A percentile compares a stretch with the other conserved stretches of the same genome.
Evolutionary conservation across 2,113 vertebrate species (phyloP).

Genomic region (Zosterops hypoxanthus): DNA sequence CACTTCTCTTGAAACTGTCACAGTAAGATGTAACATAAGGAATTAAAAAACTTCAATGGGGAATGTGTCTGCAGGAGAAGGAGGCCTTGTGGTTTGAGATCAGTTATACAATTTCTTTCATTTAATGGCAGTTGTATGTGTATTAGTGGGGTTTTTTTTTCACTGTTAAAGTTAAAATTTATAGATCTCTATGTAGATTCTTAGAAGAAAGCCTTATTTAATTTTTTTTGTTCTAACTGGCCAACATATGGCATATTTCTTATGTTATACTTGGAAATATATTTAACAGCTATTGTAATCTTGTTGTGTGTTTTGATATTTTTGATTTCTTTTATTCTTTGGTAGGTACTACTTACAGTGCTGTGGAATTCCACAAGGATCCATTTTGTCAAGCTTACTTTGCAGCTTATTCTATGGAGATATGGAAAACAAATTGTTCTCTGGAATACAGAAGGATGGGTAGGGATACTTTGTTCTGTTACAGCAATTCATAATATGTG

Average conservation of each 20-base stretch:
- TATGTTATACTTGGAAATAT: background rate
- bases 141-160: rapidly evolving
- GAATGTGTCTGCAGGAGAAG: background rate
- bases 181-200: background rate
- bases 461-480: slow-evolving; percentile 42
- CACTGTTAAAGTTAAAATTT: background rate
- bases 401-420: slow-evolving; percentile 93
- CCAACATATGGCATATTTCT: background rate
- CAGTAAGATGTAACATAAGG: background rate
- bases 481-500: background rate
- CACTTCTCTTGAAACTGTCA: background rate
- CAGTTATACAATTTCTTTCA: background rate
- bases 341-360: slow-evolving; percentile 84
- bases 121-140: background rate
- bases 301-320: background rate
- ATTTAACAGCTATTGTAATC: background rate
- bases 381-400: slow-evolving; percentile 86
- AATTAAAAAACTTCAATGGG: background rate
- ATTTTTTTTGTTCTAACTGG: background rate
- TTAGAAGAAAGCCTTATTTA: background rate
- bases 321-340: background rate
- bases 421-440: slow-evolving; percentile 87
- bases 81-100: background rate
- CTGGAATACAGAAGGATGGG: slow-evolving; percentile 78
- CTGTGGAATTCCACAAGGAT: slow-evolving; percentile 92